phyloP scores from a whole-genome alignment of 2,113 vertebrate genomes.

The Gymnorhina tibicen region DNA sequence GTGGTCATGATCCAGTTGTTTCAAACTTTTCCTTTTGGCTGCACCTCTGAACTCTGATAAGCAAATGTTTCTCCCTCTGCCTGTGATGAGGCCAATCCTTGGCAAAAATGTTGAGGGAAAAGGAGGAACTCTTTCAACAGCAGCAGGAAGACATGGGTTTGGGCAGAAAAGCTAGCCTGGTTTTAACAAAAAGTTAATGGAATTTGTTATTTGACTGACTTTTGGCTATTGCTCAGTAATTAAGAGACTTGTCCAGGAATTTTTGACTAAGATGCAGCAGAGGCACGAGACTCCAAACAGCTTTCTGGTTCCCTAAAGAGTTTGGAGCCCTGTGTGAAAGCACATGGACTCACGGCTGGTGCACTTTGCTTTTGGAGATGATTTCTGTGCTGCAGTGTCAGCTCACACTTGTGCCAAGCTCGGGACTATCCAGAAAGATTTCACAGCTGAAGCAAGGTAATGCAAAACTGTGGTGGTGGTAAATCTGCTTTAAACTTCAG shows the following conservation, averaged over 20 bases:
- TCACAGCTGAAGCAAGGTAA: not conserved
- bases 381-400: not conserved
- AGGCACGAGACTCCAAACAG: not conserved
- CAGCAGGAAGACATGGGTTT: not conserved
- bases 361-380: fast-evolving
- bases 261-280: not conserved
- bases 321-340: not conserved
- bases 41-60: not conserved
- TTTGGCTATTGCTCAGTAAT: not conserved
- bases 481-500: not conserved
- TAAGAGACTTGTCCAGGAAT: not conserved
- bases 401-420: not conserved
- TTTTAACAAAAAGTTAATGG: not conserved
- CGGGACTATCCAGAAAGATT: not conserved
- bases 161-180: not conserved
- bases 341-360: not conserved
- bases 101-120: not conserved
- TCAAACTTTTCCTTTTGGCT: not conserved
- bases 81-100: not conserved
- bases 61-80: not conserved
- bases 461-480: not conserved
- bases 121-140: not conserved
- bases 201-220: not conserved
- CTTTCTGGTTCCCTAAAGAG: fast-evolving
- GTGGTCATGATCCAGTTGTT: not conserved